phyloP scores from a whole-genome alignment of 2,888 invertebrate species.

The Sphecodes monilicornis region DNA sequence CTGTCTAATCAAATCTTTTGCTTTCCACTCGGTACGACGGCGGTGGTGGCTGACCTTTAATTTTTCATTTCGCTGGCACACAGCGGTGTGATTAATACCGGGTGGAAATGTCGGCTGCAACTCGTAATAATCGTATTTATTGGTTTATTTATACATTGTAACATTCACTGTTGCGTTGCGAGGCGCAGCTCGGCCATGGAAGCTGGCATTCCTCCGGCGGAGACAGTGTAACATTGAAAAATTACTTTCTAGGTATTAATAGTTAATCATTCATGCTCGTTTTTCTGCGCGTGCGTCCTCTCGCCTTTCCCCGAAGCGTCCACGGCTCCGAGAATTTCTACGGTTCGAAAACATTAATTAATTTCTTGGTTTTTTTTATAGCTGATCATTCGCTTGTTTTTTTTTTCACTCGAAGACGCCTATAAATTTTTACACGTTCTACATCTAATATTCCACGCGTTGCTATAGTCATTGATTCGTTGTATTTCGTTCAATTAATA shows the following conservation, averaged over 20 bases:
- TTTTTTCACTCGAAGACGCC: no score
- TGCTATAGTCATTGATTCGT: no score
- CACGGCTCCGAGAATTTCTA: not conserved
- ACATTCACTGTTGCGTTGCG: not conserved
- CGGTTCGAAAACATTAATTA: not conserved
- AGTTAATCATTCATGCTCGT: slow-evolving; percentile 16
- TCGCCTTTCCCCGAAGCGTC: not conserved
- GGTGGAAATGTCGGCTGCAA: slow-evolving; percentile 11
- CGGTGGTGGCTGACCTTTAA: slow-evolving; percentile 39
- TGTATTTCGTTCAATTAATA: no score
- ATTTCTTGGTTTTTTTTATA: not conserved
- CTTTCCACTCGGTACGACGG: slow-evolving; percentile 25
- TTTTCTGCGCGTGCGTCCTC: not conserved
- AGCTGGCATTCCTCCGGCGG: slow-evolving; percentile 18
- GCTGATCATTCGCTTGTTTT: not conserved
- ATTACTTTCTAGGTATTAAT: slow-evolving; percentile 21
- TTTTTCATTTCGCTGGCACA: slow-evolving; percentile 15
- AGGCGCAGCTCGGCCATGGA: slow-evolving; percentile 4
- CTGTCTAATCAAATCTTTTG: not conserved
- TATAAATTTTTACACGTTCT: no score
- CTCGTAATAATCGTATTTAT: slow-evolving; percentile 37
- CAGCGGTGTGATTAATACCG: slow-evolving; percentile 29
- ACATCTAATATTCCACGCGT: no score
- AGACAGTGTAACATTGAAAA: slow-evolving; percentile 17
- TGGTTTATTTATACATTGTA: slow-evolving; percentile 20